Conservation (phyloP, 2,797 vertebrate genomes). For the Cheirogaleus major region DNA sequence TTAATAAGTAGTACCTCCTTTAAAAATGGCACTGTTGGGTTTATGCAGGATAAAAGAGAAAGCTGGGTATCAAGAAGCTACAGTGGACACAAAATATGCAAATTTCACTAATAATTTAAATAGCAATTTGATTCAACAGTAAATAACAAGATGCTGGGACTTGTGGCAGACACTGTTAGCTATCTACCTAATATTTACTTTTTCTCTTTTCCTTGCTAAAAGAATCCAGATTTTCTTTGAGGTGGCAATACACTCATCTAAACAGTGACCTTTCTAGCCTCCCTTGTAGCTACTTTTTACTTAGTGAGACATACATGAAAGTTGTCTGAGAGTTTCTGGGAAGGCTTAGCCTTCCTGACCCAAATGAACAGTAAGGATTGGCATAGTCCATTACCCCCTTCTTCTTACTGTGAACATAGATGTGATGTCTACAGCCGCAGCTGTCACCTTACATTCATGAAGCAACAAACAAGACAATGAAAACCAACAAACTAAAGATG, state of each 20-base stretch:
- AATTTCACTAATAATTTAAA: neutral
- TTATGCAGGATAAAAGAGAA: neutral
- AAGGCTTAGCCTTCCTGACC: neutral
- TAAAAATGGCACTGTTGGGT: neutral
- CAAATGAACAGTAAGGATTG: neutral
- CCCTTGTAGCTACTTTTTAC: neutral
- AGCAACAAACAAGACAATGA: neutral
- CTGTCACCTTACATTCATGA: neutral
- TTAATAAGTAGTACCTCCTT: neutral
- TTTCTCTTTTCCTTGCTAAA: neutral
- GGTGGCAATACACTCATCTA: neutral
- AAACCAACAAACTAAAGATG: neutral
- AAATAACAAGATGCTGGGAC: neutral
- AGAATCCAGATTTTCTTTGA: constrained; percentile 34
- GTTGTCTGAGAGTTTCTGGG: neutral
- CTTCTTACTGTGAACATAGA: neutral
- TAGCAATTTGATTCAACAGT: constrained; percentile 16
- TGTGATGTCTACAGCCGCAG: neutral
- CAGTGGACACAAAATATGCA: neutral
- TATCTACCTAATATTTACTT: neutral
- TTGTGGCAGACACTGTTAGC: neutral
- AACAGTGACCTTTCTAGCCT: neutral
- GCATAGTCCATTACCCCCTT: neutral
- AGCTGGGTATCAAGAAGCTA: neutral
- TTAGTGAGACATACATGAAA: neutral